Base-by-base conservation (phyloP, 2,888 invertebrate genomes). In the Altica lythri region DNA sequence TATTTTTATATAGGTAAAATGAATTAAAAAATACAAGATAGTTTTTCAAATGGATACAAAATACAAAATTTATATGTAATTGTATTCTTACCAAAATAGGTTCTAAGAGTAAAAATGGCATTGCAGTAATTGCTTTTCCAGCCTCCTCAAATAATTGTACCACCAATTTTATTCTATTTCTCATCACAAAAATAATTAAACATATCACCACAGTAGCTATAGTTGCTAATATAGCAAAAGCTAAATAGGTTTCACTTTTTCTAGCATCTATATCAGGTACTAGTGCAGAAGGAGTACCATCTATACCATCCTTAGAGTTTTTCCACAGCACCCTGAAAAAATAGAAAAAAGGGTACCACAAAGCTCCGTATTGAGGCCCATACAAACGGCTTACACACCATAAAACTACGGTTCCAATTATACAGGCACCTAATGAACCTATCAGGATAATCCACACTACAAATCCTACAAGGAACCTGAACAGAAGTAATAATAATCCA, bases 101-200 rank as follows among this genome's bases (percentile, higher is more conserved):
- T 70, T 85, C 81, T 9, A 85, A 67, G 4, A 86, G 71, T 9
- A 87, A 64, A 1, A 79, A 65, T 0, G 86, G 86, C 82, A 86
- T 85, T 8, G 79, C 75, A 18, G 78, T 73, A 17, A 86, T 73
- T 0, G 85, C 85, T 73, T 84, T 86, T 44, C 85, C 86, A 16
- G 86, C 82, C 74, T 87, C 86, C 62, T 79, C 79, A 66, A 86
- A 86, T 17, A 87, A 73, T 59, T 82, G 80, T 16, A 84, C 80
- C 0, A 86, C 85, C 48, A 86, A 73, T 55, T 79, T 74, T 45
- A 86, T 83, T 51, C 85, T 76, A 64, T 83, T 85, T 55, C 85
- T 74, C 80, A 86, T 79, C 0, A 82, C 81, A 19, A 85, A 64
- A 18, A 86, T 76, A 1, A 86, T 72, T 12, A 85, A 68, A 37